Percentiles rank a stretch among this genome's conserved stretches.
Evolutionary conservation across 30 jellyfish, hydroid and myxozoan genomes (phyloP).

Genomic region (Nemopilema nomurai): DNA sequence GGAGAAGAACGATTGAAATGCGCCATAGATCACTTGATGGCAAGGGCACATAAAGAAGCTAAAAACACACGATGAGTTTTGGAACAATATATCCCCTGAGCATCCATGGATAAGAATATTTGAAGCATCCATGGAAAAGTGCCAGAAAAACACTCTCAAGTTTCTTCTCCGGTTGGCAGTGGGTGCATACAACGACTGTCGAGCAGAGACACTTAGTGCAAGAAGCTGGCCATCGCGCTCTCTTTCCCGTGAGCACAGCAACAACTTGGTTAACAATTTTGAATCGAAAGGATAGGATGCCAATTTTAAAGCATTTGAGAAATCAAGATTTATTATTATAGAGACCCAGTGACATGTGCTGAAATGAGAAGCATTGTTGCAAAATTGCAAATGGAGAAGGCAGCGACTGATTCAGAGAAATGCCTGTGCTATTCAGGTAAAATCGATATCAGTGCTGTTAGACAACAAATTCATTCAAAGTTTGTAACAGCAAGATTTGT

Average conservation of each 20-base stretch:
- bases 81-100: constrained; percentile 37
- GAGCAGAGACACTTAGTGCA: constrained; percentile 57
- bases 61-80: constrained; percentile 3
- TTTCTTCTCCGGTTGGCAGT: constrained; percentile 29
- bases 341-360: constrained; percentile 61
- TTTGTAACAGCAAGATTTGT: constrained; percentile 55
- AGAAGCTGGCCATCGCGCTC: constrained; percentile 67
- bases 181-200: constrained; percentile 41
- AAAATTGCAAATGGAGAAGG: constrained; percentile 37
- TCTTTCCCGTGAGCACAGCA: constrained; percentile 50
- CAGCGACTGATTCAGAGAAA: constrained; percentile 28
- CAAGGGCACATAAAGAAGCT: constrained; percentile 26
- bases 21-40: constrained; percentile 43
- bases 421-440: constrained; percentile 52
- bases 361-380: constrained; percentile 36
- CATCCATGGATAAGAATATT: constrained; percentile 43
- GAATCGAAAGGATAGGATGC: constrained; percentile 42
- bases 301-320: constrained; percentile 10
- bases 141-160: constrained; percentile 6
- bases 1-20: constrained; percentile 44
- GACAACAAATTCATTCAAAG: constrained; percentile 56
- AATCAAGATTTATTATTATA: constrained; percentile 30
- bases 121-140: constrained; percentile 21
- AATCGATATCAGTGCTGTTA: constrained; percentile 57
- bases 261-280: constrained; percentile 22